Conservation (phyloP, 37 sponge, comb jelly and placozoan genomes). For the Ianthella basta region DNA sequence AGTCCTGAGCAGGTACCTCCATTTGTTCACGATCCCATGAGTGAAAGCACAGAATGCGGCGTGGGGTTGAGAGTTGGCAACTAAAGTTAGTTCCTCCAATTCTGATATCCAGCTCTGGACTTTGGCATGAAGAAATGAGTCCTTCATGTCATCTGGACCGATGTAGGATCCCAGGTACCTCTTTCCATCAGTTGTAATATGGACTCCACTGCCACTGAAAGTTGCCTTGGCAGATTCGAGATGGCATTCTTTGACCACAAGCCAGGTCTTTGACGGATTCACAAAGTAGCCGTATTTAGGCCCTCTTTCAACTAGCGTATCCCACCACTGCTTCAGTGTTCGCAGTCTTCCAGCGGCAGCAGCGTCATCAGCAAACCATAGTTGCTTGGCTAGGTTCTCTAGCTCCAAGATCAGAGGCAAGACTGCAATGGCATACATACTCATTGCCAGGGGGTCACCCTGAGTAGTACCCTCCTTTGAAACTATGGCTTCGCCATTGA, state of each 20-base stretch:
- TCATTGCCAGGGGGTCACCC: conserved; percentile 45
- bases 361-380: conserved; percentile 36
- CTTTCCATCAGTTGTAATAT: conserved; percentile 7
- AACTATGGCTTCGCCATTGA: conserved; percentile 36
- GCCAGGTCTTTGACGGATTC: conserved; percentile 24
- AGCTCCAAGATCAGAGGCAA: conserved; percentile 42
- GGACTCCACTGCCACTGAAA: background rate
- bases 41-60: conserved; percentile 1
- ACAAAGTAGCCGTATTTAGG: no score
- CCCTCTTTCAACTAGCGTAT: background rate
- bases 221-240: background rate
- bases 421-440: conserved; percentile 54
- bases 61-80: conserved; percentile 2
- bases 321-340: background rate
- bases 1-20: background rate
- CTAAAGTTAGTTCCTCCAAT: background rate
- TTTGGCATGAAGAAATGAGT: no score
- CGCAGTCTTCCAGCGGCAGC: background rate
- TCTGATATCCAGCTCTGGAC: background rate
- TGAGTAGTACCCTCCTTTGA: conserved; percentile 61
- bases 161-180: conserved; percentile 10
- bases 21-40: background rate
- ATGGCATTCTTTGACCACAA: background rate
- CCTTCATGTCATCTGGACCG: background rate
- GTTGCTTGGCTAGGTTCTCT: conserved; percentile 3